Evolutionary conservation across 2,888 invertebrate species (phyloP).

Genomic region (Drosophila mercatorum): DNA sequence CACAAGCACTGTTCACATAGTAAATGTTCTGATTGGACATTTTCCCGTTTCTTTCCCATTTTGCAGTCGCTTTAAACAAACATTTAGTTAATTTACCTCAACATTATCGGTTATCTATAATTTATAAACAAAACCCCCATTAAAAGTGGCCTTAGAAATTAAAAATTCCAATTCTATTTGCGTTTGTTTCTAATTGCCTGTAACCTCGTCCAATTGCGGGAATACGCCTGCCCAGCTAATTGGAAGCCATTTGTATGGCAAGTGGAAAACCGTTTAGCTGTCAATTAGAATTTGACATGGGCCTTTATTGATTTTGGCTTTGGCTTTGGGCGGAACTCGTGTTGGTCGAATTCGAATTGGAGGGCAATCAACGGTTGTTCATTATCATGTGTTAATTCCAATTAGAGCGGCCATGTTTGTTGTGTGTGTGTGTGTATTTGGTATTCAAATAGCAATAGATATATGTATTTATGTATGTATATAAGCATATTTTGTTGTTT

Average conservation of each 20-base stretch:
- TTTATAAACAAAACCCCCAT: neutral
- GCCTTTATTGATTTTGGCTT: constrained; percentile 71
- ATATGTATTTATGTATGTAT: neutral
- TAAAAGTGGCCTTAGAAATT: neutral
- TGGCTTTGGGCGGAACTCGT: constrained; percentile 25
- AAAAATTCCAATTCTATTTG: constrained; percentile 6
- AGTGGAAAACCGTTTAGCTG: constrained; percentile 74
- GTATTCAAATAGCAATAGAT: constrained; percentile 13
- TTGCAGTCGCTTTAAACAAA: neutral
- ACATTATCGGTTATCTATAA: neutral
- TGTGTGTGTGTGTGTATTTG: constrained; percentile 15
- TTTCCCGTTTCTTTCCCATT: neutral
- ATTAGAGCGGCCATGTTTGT: constrained; percentile 65
- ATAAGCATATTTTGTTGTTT: constrained; percentile 41
- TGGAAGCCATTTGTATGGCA: constrained; percentile 59
- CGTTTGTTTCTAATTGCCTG: constrained; percentile 50
- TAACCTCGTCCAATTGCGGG: constrained; percentile 35
- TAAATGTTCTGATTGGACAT: neutral
- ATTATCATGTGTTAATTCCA: constrained; percentile 72
- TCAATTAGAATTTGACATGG: constrained; percentile 74
- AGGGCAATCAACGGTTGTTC: constrained; percentile 59
- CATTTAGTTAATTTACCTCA: neutral
- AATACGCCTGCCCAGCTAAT: constrained; percentile 8
- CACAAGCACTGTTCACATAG: neutral
- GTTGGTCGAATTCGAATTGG: constrained; percentile 18